phyloP scores from a whole-genome alignment of 1,140 invertebrate genomes.

The Daktulosphaira vitifoliae region DNA sequence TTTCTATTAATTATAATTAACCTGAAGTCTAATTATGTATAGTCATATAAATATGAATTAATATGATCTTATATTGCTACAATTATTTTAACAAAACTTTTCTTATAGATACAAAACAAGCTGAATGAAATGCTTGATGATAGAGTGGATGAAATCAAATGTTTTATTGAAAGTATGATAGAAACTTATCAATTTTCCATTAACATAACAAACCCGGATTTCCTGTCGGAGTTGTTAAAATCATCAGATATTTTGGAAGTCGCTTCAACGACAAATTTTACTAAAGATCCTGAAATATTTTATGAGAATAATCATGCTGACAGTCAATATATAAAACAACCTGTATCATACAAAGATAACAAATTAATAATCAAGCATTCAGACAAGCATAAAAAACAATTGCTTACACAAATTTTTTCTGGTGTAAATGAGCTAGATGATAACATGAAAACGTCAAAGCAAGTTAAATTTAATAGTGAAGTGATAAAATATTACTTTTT shows the following conservation, averaged over 20 bases:
- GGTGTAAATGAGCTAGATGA: slow-evolving; percentile 6
- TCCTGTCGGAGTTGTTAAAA: background rate
- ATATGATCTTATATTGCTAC: too few relatives aligned
- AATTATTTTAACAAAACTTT: too few relatives aligned
- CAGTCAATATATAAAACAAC: too few relatives aligned
- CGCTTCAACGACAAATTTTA: too few relatives aligned
- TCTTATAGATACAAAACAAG: background rate
- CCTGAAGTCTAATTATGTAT: too few relatives aligned
- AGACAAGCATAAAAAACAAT: slow-evolving; percentile 4
- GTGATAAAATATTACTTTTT: slow-evolving; percentile 5
- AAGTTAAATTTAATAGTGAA: slow-evolving; percentile 14
- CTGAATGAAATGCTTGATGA: background rate
- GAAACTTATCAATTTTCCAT: background rate
- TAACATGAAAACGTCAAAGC: slow-evolving; percentile 1
- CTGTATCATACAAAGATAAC: too few relatives aligned
- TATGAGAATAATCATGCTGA: too few relatives aligned
- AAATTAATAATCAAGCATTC: too few relatives aligned
- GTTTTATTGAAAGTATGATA: background rate
- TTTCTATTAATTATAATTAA: too few relatives aligned
- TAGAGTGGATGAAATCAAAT: background rate
- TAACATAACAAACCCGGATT: background rate
- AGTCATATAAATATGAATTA: too few relatives aligned
- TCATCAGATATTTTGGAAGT: too few relatives aligned
- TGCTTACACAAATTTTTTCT: slow-evolving; percentile 5
- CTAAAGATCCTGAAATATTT: too few relatives aligned